Base-by-base conservation (phyloP, 2,888 invertebrate genomes). In the Stenolophus ochropezus region DNA sequence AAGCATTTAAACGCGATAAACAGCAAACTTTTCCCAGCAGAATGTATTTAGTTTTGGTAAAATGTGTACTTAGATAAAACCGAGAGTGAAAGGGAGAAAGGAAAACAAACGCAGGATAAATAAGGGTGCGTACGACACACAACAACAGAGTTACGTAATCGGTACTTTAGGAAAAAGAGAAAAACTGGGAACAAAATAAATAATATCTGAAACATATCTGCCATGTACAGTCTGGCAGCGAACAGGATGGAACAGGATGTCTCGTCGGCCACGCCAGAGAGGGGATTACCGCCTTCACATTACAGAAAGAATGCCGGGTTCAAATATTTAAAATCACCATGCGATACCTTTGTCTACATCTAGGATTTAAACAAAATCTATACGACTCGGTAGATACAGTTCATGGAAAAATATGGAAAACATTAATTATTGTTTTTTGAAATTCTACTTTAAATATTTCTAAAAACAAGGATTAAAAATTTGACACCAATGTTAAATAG, bases 131-230 rank as follows among this genome's bases (percentile, higher is more conserved):
- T 77, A 77, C 27, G 73, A n/a, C 23, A 42, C 42, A 73, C 18
- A 73, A 73, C 73, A 73, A 49, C 47, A 49, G 21, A 49, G 73
- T 42, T 49, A 77, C 76, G 58, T 53, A 75, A 53, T 53, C 75
- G 42, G 33, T 61, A 61, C 61, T 61, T 61, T 61, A 23, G 53
- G 18, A 42, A 58, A 58, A 56, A 56, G 14, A 61, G n/a, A 58
- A 77, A 75, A 42, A 77, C 49, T 27, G 74, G 42, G 42, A 77
- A 61, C 76, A 77, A 77, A 58, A 77, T 61, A 77, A 77, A 77
- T 74, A 74, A 74, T 42, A 58, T 77, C 76, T 58, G 58, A 77
- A 77, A 33, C 76, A 77, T 77, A 77, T 77, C 76, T 77, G 61
- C 76, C 76, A 61, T 42, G 42, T 61, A 61, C 76, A 77, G 58